These are phyloP conservation scores for Megamerina dolium DNA, from an alignment of 2,888 invertebrate species.

Conservation along the genomic window DNA sequence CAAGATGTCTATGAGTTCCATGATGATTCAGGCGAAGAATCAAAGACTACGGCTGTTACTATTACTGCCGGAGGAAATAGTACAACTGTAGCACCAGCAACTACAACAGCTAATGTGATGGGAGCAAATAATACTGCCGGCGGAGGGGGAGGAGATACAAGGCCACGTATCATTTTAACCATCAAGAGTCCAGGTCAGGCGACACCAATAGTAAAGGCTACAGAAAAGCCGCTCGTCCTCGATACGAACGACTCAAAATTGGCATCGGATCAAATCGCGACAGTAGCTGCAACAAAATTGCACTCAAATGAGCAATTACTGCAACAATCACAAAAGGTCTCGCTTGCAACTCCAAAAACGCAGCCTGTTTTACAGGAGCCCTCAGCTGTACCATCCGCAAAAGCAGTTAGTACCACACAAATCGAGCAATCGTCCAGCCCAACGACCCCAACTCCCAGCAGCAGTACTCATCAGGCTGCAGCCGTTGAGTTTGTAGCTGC, in stretches of 20 bases:
- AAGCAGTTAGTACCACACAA: conserved; percentile 4
- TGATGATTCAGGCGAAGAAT: conserved; percentile 81
- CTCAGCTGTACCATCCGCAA: background rate
- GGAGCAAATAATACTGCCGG: background rate
- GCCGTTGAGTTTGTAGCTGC: conserved; percentile 54
- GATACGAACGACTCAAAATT: background rate
- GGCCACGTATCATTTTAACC: conserved; percentile 73
- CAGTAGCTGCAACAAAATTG: no score
- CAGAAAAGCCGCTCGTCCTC: conserved; percentile 18
- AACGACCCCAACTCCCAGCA: conserved; percentile 4
- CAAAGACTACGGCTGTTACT: conserved; percentile 20
- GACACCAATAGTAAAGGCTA: conserved; percentile 24
- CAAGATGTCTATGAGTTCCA: conserved; percentile 87
- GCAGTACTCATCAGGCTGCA: conserved; percentile 15
- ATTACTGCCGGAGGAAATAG: background rate
- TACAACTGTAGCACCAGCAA: background rate
- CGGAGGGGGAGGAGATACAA: conserved; percentile 38
- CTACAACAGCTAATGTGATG: background rate
- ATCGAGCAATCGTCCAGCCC: background rate
- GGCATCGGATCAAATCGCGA: no score
- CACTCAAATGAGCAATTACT: background rate
- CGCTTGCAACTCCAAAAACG: no score
- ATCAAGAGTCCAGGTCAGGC: conserved; percentile 62
- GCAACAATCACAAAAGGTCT: background rate
- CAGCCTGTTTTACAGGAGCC: background rate